Evolutionary conservation across 2,797 vertebrate species (phyloP).

Genomic region (Craterocephalus amniculus): DNA sequence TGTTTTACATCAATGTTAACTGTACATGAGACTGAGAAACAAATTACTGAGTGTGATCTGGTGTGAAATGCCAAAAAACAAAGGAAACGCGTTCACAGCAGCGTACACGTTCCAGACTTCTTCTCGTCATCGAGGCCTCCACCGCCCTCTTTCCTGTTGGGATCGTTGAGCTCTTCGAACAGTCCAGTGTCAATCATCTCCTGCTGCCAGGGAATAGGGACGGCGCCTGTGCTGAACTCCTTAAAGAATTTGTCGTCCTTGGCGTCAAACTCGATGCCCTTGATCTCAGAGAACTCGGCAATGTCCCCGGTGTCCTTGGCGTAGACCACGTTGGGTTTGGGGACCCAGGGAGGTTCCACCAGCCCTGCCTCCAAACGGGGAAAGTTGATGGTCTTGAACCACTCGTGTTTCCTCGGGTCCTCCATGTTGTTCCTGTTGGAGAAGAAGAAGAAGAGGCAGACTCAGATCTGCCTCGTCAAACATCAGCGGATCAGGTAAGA

Average conservation of each 20-base stretch:
- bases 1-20: conserved; percentile 44
- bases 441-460: conserved; percentile 16
- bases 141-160: conserved; percentile 82
- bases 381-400: conserved; percentile 94
- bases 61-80: conserved; percentile 6
- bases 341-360: conserved; percentile 88
- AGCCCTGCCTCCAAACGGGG: conserved; percentile 91
- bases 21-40: conserved; percentile 44
- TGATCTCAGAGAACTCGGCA: conserved; percentile 92
- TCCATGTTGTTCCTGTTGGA: conserved; percentile 78
- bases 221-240: conserved; percentile 89
- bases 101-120: conserved; percentile 90
- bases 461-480: conserved; percentile 1
- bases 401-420: conserved; percentile 91
- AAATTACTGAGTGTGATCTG: conserved; percentile 28
- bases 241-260: conserved; percentile 93
- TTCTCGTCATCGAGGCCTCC: conserved; percentile 74
- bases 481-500: background rate
- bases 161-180: conserved; percentile 91
- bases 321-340: conserved; percentile 93
- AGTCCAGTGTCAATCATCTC: conserved; percentile 93
- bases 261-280: conserved; percentile 89
- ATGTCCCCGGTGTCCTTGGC: conserved; percentile 93
- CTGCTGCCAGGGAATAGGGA: conserved; percentile 89
- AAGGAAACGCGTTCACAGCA: conserved; percentile 81